Percentiles rank a stretch among this genome's conserved stretches.
Conservation (phyloP, 2,888 invertebrate species). For the Erpobdella octoculata region DNA sequence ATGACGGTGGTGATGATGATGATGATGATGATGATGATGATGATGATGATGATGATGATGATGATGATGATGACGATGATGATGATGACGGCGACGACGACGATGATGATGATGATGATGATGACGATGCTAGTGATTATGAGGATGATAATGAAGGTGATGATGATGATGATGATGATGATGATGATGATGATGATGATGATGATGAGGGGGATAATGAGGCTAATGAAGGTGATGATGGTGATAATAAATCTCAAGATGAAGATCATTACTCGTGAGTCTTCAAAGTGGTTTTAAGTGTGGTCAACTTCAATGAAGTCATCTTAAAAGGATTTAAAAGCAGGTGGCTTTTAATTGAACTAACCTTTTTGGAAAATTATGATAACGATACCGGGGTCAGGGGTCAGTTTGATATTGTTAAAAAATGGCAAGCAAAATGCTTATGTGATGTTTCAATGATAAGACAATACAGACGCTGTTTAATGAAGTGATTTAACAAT, state of each 20-base stretch:
- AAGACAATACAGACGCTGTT: too few species aligned
- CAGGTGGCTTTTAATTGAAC: too few species aligned
- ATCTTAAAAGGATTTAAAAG: too few species aligned
- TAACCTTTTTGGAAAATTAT: too few species aligned
- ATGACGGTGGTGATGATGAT: constrained; percentile 11
- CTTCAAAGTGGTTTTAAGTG: too few species aligned
- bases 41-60: constrained; percentile 19
- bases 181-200: constrained; percentile 16
- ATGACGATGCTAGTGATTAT: constrained; percentile 10
- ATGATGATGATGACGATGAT: constrained; percentile 6
- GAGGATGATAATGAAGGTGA: constrained; percentile 16
- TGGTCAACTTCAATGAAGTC: too few species aligned
- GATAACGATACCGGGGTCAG: too few species aligned
- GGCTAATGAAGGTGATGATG: background rate
- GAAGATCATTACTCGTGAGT: too few species aligned
- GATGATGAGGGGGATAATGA: background rate
- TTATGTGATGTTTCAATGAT: too few species aligned
- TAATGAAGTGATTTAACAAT: too few species aligned
- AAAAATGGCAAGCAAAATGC: too few species aligned
- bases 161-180: constrained; percentile 19
- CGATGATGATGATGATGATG: constrained; percentile 12
- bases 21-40: constrained; percentile 26
- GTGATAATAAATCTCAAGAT: background rate
- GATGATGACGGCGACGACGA: background rate
- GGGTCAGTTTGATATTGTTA: too few species aligned